phyloP scores from a whole-genome alignment of 2,113 vertebrate genomes.

The Peromyscus californicus region DNA sequence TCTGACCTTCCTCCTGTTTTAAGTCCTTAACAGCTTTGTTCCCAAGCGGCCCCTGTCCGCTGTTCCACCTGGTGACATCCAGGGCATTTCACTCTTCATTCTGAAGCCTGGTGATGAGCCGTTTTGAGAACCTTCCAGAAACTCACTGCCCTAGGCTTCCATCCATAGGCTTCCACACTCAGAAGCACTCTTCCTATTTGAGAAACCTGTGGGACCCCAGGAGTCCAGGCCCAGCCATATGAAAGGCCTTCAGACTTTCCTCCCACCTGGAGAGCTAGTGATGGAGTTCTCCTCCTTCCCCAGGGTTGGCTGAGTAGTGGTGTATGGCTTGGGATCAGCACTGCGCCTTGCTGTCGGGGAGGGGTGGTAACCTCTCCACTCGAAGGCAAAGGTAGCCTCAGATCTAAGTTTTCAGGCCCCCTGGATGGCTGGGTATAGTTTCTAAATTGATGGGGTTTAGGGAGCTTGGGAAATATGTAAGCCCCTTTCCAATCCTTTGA shows the following conservation, averaged over 20 bases:
- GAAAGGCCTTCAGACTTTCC: neutral
- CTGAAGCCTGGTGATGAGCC: neutral
- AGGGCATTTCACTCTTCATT: too few relatives aligned
- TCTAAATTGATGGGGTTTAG: neutral
- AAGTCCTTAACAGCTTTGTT: neutral
- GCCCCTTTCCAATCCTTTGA: neutral
- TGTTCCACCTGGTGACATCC: accelerated
- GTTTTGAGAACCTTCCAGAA: neutral
- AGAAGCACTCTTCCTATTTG: neutral
- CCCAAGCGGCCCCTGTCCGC: neutral
- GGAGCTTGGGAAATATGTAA: neutral
- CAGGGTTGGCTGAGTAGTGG: neutral
- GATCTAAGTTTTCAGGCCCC: neutral
- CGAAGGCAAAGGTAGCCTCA: neutral
- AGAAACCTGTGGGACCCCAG: neutral
- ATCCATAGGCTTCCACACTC: neutral
- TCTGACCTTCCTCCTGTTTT: neutral
- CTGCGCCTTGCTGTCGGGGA: neutral
- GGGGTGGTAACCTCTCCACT: neutral
- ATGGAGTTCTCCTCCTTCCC: accelerated
- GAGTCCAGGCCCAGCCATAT: neutral
- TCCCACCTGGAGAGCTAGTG: neutral
- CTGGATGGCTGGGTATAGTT: neutral
- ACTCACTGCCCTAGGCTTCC: neutral
- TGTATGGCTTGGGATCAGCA: neutral